Percentiles rank a stretch among this genome's conserved stretches.
Evolutionary conservation across 2,888 invertebrate genomes (phyloP).

Genomic region (Drosophila tanythrix): DNA sequence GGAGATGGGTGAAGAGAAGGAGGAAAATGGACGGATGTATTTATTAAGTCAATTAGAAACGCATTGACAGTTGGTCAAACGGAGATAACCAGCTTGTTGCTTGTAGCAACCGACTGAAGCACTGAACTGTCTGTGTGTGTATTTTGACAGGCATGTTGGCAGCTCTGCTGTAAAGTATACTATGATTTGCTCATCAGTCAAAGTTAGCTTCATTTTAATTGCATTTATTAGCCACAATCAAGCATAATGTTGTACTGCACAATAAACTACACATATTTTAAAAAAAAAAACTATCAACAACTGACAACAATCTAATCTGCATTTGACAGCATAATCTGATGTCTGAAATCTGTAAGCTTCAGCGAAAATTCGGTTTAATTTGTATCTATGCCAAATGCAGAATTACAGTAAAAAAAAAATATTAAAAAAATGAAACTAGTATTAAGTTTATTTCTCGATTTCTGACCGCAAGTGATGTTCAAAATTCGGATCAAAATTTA

Average conservation of each 20-base stretch:
- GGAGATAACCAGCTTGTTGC: conserved; percentile 47
- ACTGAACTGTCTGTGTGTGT: neutral
- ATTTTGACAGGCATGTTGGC: neutral
- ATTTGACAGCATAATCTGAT: neutral
- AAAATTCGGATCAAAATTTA: neutral
- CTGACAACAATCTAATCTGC: neutral
- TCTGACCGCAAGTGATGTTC: neutral
- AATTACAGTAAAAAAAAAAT: neutral
- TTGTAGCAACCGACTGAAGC: neutral
- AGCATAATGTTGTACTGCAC: neutral
- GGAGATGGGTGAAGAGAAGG: neutral
- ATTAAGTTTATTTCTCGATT: neutral
- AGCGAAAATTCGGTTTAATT: neutral
- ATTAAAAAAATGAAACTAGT: neutral
- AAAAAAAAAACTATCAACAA: neutral
- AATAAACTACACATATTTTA: neutral
- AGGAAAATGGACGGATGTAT: conserved; percentile 5
- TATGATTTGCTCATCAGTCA: neutral
- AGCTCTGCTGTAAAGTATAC: neutral
- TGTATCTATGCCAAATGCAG: neutral
- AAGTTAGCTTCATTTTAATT: neutral
- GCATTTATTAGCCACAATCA: neutral
- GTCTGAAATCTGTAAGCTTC: no score
- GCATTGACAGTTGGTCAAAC: conserved; percentile 46
- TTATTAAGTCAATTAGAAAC: conserved; percentile 61